Evolutionary conservation across 2,797 vertebrate species (phyloP), one percentile per base, ranked within the genome.

Genomic region (Sebastes alutus): DNA sequence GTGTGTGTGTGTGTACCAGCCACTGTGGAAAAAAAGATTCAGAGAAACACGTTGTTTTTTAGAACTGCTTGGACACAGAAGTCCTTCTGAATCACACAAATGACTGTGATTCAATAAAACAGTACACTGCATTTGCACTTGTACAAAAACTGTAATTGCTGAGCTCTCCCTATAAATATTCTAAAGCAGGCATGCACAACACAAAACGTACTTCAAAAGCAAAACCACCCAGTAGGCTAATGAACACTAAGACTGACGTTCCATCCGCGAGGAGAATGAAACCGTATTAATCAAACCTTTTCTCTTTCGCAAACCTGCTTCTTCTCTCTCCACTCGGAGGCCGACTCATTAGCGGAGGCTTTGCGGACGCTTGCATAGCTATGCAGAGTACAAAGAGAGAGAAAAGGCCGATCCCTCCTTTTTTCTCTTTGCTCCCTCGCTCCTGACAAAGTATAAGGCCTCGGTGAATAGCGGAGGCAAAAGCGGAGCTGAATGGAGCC

Each of bases 301-400:
- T 92, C 79, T 87, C 83, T 87, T 88, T 92, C 62, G 84, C 86
- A 76, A 89, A 92, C 84, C 88, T 91, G 84, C 87, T 84, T 83
- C 77, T 78, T 90, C 85, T 78, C 69, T 0, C 69, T 52, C 46
- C 29, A 35, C 82, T 84, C 78, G 79, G 83, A 90, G 83, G 91
- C 91, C 90, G 83, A 52, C 91, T 95, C 93, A 93, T 94, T 94
- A 95, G 91, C 38, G 23, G 68, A 79, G 84, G 92, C 88, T 93
- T 94, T 92, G 91, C 86, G 79, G 89, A 72, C 59, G 81, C 88
- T 91, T 93, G 92, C 92, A 91, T 89, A 84, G 89, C 91, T 80
- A 90, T 85, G 84, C 65, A 83, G 83, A 86, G 87, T 67, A 92
- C 93, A 95, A 94, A 94, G 91, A 93, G 78, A 89, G 84, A 89